Percentiles rank a stretch among this genome's conserved stretches.
Evolutionary conservation across 1,140 invertebrate species (phyloP).

Genomic region (Rhagoletis zephyria): DNA sequence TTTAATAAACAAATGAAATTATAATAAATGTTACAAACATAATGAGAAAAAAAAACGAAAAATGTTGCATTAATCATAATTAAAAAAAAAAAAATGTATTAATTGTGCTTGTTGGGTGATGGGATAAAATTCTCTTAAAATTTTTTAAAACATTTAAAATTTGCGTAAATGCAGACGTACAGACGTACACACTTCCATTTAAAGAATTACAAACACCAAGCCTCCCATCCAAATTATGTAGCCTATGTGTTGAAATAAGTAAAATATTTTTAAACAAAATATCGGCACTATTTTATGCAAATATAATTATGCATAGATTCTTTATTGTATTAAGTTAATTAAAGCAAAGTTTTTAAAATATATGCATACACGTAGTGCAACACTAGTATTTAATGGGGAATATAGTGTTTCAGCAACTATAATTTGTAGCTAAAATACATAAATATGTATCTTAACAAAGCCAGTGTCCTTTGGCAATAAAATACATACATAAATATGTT

Average conservation of each 20-base stretch:
- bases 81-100: too few species aligned
- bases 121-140: too few species aligned
- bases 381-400: neutral
- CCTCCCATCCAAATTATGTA: too few species aligned
- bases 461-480: neutral
- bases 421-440: neutral
- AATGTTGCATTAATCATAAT: too few species aligned
- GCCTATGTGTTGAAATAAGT: too few species aligned
- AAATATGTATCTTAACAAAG: neutral
- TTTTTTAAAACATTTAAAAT: too few species aligned
- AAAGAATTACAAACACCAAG: too few species aligned
- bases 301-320: neutral
- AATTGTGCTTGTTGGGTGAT: too few species aligned
- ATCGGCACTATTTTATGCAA: neutral
- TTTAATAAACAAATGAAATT: too few species aligned
- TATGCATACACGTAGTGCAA: neutral
- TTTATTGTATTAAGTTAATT: neutral
- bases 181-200: neutral
- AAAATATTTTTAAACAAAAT: neutral
- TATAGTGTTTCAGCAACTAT: neutral
- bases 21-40: too few species aligned
- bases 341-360: neutral
- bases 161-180: neutral
- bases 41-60: too few species aligned
- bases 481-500: slow-evolving; percentile 10